A percentile compares a stretch with the other conserved stretches of the same genome.
Conservation (phyloP, 2,888 invertebrate species). For the Drosophila phalerata region DNA sequence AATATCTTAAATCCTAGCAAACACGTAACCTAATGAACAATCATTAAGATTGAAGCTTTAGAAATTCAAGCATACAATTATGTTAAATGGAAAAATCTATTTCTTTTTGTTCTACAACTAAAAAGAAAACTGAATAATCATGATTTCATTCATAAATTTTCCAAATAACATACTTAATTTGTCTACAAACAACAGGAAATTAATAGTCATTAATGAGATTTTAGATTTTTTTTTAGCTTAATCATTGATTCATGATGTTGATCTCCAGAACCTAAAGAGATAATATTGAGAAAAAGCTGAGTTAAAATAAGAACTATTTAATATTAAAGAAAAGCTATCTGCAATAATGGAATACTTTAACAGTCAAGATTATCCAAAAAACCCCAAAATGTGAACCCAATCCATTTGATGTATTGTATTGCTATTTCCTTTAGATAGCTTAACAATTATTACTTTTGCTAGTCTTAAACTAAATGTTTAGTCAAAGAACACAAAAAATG, state of each 20-base stretch:
- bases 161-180: conserved; percentile 15
- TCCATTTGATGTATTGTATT: not conserved
- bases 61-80: conserved; percentile 21
- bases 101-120: conserved; percentile 7
- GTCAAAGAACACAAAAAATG: conserved; percentile 18
- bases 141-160: conserved; percentile 22
- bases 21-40: conserved; percentile 21
- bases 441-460: not conserved
- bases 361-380: no score
- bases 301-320: no score
- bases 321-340: not conserved
- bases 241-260: conserved; percentile 25
- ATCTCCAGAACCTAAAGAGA: not conserved
- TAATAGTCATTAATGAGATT: conserved; percentile 26
- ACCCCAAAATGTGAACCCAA: not conserved
- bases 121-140: conserved; percentile 31
- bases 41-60: conserved; percentile 18
- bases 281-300: conserved; percentile 2
- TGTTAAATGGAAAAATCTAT: conserved; percentile 26
- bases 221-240: conserved; percentile 20
- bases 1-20: conserved; percentile 27
- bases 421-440: not conserved
- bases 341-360: not conserved
- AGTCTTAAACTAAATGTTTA: conserved; percentile 19
- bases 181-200: conserved; percentile 35